phyloP scores from a whole-genome alignment of 2,113 vertebrate genomes.

The Apaloderma vittatum region DNA sequence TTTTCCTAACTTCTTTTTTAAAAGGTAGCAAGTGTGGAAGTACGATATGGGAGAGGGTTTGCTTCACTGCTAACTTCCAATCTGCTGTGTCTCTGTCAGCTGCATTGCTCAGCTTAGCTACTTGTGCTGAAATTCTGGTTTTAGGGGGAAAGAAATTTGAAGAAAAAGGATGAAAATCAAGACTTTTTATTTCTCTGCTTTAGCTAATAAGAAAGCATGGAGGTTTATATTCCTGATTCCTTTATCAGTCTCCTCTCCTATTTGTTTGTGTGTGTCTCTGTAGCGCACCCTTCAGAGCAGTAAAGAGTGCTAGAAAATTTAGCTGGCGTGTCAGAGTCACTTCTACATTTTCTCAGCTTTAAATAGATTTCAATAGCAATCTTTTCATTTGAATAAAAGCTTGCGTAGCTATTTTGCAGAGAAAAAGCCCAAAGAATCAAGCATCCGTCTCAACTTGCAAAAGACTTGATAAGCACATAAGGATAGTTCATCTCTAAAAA shows the following conservation, averaged over 20 bases:
- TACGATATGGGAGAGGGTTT: neutral
- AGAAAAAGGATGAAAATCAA: neutral
- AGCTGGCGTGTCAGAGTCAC: neutral
- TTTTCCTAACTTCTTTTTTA: neutral
- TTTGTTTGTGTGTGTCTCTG: neutral
- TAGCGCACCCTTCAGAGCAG: neutral
- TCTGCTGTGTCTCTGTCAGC: neutral
- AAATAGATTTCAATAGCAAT: slow-evolving; percentile 5
- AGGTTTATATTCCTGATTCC: neutral
- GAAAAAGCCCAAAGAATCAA: neutral
- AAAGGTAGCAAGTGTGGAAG: neutral
- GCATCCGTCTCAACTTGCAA: neutral
- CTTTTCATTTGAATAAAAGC: slow-evolving; percentile 20
- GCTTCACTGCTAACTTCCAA: neutral
- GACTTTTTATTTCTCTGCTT: neutral
- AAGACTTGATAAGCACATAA: neutral
- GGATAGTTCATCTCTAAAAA: neutral
- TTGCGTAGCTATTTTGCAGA: neutral
- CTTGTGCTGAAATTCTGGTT: neutral
- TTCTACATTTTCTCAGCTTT: slow-evolving; percentile 6
- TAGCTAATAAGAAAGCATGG: neutral
- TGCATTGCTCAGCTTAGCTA: neutral
- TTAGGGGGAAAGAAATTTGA: neutral
- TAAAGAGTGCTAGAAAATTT: neutral
- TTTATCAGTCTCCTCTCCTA: neutral